These are phyloP conservation scores for Darwinula stevensoni DNA, from an alignment of 2,888 invertebrate genomes.

Conservation along the genomic window DNA sequence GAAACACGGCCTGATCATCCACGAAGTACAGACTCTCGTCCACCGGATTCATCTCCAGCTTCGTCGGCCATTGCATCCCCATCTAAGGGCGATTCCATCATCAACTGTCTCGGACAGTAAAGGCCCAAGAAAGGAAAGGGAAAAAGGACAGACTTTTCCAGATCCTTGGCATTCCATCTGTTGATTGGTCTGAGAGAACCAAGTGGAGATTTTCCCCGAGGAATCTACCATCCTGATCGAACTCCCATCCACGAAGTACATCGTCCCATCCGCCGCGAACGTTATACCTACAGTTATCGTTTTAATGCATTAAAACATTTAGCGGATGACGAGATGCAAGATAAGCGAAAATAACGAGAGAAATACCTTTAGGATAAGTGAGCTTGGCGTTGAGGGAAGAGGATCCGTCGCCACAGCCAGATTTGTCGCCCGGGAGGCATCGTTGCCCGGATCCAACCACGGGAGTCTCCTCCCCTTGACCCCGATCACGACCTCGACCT, in stretches of 20 bases:
- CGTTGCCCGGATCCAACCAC: slow-evolving; percentile 81
- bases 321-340: not conserved
- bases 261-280: slow-evolving; percentile 60
- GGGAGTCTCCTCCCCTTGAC: too few relatives aligned
- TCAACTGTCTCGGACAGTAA: not conserved
- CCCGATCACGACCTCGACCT: not conserved
- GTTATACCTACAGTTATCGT: slow-evolving; percentile 31
- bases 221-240: slow-evolving; percentile 75
- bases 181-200: too few relatives aligned
- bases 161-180: too few relatives aligned
- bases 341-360: slow-evolving; percentile 1
- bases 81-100: slow-evolving; percentile 22
- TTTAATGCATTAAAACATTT: not conserved
- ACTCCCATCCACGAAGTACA: slow-evolving; percentile 86
- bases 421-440: slow-evolving; percentile 71
- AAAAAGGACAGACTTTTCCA: too few relatives aligned
- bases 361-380: slow-evolving; percentile 62
- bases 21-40: slow-evolving; percentile 85
- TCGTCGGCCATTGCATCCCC: slow-evolving; percentile 83
- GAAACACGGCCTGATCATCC: slow-evolving; percentile 49
- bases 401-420: slow-evolving; percentile 85
- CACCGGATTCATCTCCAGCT: slow-evolving; percentile 68
- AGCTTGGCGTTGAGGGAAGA: slow-evolving; percentile 71
- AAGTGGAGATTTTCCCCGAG: slow-evolving; percentile 63
- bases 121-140: not conserved